Conservation (phyloP, 2,888 invertebrate genomes). For the Pseudeuparius sepicola region DNA sequence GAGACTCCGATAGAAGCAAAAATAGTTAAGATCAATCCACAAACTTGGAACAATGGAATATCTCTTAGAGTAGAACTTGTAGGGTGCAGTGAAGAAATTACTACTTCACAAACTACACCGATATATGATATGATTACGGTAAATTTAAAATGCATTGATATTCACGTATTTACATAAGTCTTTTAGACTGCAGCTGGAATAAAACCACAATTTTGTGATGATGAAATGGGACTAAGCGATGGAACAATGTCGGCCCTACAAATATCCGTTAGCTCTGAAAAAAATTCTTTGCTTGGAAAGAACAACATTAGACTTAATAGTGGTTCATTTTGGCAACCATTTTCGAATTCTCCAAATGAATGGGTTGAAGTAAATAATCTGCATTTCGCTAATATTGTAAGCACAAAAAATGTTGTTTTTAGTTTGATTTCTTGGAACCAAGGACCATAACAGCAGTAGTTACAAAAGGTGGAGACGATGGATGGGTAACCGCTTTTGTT, state of each 20-base stretch:
- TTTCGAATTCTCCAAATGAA: slow-evolving; percentile 56
- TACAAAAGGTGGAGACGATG: slow-evolving; percentile 58
- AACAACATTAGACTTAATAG: slow-evolving; percentile 40
- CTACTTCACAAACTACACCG: slow-evolving; percentile 21
- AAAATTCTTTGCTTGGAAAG: slow-evolving; percentile 35
- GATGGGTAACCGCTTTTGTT: slow-evolving; percentile 68
- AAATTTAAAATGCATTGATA: too few species aligned
- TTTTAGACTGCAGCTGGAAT: slow-evolving; percentile 14
- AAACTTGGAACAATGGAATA: slow-evolving; percentile 62
- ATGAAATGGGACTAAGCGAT: slow-evolving; percentile 62
- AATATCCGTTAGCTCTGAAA: slow-evolving; percentile 55
- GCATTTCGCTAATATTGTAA: slow-evolving; percentile 2
- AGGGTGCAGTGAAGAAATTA: slow-evolving; percentile 48
- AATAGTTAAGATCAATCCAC: slow-evolving; percentile 59
- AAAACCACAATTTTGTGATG: slow-evolving; percentile 47
- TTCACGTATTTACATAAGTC: too few species aligned
- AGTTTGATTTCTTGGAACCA: slow-evolving; percentile 68
- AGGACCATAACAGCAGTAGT: slow-evolving; percentile 69
- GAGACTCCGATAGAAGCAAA: slow-evolving; percentile 65
- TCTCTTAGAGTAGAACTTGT: slow-evolving; percentile 60
- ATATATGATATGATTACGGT: not conserved
- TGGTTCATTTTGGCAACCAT: slow-evolving; percentile 54
- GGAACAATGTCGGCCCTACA: slow-evolving; percentile 51
- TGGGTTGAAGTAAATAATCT: slow-evolving; percentile 51
- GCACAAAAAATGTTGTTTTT: too few species aligned